phyloP scores from a whole-genome alignment of 1,140 invertebrate genomes.

The Caenorhabditis brenneri region DNA sequence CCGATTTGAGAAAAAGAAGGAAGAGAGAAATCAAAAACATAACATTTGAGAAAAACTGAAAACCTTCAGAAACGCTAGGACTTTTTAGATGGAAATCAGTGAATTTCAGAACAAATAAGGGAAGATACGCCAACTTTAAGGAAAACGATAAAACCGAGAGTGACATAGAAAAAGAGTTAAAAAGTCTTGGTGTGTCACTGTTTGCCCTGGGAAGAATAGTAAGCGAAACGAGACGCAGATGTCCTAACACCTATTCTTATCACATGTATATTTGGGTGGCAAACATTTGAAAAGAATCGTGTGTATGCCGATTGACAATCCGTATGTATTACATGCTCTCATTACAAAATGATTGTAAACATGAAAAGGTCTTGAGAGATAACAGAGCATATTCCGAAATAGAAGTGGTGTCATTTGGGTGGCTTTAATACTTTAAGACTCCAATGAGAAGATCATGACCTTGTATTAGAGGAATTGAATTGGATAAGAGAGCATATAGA shows the following conservation, averaged over 20 bases:
- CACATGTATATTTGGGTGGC: conserved; percentile 35
- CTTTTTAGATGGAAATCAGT: too few species aligned
- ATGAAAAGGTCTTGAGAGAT: too few species aligned
- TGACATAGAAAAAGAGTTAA: neutral
- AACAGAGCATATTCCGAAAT: too few species aligned
- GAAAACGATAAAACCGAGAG: neutral
- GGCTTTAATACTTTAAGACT: too few species aligned
- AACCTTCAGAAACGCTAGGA: too few species aligned
- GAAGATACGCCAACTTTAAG: neutral
- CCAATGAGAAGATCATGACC: too few species aligned
- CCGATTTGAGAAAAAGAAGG: too few species aligned
- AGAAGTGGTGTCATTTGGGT: too few species aligned
- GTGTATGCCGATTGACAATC: neutral
- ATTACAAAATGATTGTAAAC: neutral
- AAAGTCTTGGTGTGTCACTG: conserved; percentile 32
- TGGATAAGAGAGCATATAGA: too few species aligned
- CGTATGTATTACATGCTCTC: conserved; percentile 25
- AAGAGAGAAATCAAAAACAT: too few species aligned
- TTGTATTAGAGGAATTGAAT: too few species aligned
- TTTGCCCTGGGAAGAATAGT: neutral
- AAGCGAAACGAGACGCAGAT: neutral
- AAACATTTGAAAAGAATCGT: neutral
- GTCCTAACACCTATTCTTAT: conserved; percentile 36
- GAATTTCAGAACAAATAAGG: neutral
- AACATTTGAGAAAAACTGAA: too few species aligned